A percentile compares a stretch with the other conserved stretches of the same genome.
phyloP scores from a whole-genome alignment of 2,888 invertebrate genomes.

The Tetragonula carbonaria region DNA sequence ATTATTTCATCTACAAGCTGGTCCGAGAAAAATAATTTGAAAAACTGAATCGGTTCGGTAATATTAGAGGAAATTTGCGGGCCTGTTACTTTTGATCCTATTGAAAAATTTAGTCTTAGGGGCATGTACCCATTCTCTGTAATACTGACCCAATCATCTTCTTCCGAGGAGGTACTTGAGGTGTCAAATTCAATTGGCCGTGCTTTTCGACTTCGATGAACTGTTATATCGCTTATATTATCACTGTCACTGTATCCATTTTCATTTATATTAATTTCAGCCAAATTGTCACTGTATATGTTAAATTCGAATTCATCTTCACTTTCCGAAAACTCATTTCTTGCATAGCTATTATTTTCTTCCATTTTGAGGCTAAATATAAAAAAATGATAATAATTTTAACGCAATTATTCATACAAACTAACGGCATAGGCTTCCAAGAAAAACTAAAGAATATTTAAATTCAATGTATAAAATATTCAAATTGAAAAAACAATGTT shows the following conservation, averaged over 20 bases:
- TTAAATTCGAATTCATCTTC: slow-evolving; percentile 18
- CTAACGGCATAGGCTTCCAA: no score
- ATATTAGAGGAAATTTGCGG: slow-evolving; percentile 23
- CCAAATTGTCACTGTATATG: slow-evolving; percentile 2
- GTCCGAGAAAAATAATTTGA: slow-evolving; percentile 25
- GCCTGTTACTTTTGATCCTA: neutral
- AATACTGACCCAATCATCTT: neutral
- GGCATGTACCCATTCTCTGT: neutral
- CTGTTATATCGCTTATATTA: neutral
- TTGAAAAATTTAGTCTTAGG: neutral
- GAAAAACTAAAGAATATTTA: no score
- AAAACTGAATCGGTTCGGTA: slow-evolving; percentile 18
- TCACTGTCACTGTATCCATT: slow-evolving; percentile 8
- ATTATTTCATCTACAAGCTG: slow-evolving; percentile 17
- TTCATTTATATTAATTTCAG: slow-evolving; percentile 10
- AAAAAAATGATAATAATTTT: neutral
- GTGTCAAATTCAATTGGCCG: neutral
- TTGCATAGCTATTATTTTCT: slow-evolving; percentile 1
- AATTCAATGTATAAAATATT: no score
- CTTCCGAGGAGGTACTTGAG: neutral
- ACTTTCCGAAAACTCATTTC: slow-evolving; percentile 20
- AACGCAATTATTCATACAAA: no score
- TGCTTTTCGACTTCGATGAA: neutral
- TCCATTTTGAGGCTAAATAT: neutral
- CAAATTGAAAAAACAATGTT: no score